Conservation (phyloP, 2,797 vertebrate genomes). For the Chrosomus eos region DNA sequence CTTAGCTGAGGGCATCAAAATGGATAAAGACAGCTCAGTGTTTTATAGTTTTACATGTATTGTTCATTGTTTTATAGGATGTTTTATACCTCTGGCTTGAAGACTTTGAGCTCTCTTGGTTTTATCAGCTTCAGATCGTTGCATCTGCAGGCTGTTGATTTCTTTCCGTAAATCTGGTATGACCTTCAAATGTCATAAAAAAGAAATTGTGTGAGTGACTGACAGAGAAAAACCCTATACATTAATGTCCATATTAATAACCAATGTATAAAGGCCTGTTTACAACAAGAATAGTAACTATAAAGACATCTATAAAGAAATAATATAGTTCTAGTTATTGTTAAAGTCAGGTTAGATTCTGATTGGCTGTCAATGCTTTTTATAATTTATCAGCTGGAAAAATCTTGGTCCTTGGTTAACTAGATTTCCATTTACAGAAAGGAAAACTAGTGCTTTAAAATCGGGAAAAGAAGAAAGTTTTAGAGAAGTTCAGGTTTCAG, state of each 20-base stretch:
- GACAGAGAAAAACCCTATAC: background rate
- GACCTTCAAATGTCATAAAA: constrained; percentile 66
- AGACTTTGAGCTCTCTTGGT: constrained; percentile 84
- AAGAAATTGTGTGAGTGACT: background rate
- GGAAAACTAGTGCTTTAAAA: background rate
- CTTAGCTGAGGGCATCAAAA: constrained; percentile 79
- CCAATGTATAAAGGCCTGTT: no score
- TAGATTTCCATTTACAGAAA: background rate
- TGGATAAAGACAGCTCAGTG: background rate
- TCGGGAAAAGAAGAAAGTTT: background rate
- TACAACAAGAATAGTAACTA: no score
- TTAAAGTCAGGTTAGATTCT: no score
- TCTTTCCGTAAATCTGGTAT: constrained; percentile 92
- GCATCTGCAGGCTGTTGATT: constrained; percentile 86
- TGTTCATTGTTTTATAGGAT: background rate
- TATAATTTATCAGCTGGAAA: no score
- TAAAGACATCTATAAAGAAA: no score
- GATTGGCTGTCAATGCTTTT: no score
- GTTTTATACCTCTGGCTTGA: constrained; percentile 84
- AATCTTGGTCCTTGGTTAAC: no score
- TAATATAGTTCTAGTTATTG: no score
- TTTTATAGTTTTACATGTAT: background rate
- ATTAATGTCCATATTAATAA: background rate
- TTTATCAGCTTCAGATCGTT: constrained; percentile 83
- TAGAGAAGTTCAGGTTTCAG: background rate